Conservation (phyloP, 2,113 vertebrate genomes). For the Rhizomys pruinosus region DNA sequence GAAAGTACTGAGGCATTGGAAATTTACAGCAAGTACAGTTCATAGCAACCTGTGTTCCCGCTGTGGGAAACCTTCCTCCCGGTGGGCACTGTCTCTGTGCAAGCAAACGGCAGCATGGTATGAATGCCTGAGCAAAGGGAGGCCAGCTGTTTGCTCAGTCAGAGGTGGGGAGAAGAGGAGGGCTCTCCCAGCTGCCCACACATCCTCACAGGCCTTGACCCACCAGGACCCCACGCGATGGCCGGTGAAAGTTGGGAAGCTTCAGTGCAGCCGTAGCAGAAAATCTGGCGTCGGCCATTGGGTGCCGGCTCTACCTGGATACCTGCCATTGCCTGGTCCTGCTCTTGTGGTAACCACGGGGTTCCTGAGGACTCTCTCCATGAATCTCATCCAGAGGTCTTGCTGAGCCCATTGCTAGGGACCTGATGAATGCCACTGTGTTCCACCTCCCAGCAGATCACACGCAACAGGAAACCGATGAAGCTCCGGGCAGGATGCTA, state of each 20-base stretch:
- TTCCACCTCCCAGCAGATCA: background rate
- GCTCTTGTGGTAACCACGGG: background rate
- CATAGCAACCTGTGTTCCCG: accelerated
- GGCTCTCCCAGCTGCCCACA: background rate
- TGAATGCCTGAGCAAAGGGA: background rate
- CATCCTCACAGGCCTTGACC: background rate
- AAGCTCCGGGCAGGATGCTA: background rate
- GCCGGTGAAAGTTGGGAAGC: background rate
- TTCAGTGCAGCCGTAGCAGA: too few species aligned
- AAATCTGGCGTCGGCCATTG: accelerated
- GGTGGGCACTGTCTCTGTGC: background rate
- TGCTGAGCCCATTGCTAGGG: background rate
- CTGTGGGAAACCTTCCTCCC: background rate
- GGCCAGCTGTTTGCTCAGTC: background rate
- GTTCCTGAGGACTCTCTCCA: background rate
- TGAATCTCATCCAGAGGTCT: background rate
- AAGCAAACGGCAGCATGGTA: background rate
- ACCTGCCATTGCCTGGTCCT: background rate
- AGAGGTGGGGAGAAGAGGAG: background rate
- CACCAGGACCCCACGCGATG: background rate
- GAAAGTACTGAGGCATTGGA: too few species aligned
- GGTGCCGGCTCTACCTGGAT: background rate
- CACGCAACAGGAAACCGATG: background rate
- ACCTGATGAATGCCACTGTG: background rate
- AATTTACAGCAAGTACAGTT: background rate